A percentile compares a stretch with the other conserved stretches of the same genome.
phyloP scores from a whole-genome alignment of 2,113 vertebrate genomes.

The Halcyon senegalensis region DNA sequence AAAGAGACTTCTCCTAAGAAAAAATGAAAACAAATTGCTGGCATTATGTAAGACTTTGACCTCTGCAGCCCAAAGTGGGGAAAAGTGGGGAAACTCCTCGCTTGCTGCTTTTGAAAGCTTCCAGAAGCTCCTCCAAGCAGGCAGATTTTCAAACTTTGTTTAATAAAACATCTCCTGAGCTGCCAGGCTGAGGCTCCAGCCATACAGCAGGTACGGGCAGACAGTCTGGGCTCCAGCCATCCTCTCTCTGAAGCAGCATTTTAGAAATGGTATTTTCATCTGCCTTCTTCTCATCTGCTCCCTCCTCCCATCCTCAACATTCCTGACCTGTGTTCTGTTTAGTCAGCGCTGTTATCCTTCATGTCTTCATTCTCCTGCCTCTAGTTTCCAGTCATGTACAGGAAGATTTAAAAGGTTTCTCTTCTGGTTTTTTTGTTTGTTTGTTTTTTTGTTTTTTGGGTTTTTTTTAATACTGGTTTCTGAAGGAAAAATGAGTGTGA shows the following conservation, averaged over 20 bases:
- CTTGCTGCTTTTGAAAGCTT: neutral
- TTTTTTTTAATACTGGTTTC: neutral
- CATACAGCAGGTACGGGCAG: neutral
- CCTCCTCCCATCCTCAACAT: neutral
- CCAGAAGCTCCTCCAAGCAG: neutral
- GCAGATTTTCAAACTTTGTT: neutral
- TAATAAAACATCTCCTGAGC: neutral
- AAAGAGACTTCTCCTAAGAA: slow-evolving; percentile 31
- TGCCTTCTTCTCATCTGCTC: neutral
- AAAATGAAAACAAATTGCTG: slow-evolving; percentile 55
- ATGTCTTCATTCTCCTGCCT: neutral
- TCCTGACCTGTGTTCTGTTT: neutral
- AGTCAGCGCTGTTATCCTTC: neutral
- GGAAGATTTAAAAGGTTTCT: neutral
- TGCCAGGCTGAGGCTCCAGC: neutral
- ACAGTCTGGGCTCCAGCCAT: neutral
- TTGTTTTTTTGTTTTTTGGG: neutral
- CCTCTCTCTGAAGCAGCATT: neutral
- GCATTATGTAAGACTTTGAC: slow-evolving; percentile 31
- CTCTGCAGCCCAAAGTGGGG: neutral
- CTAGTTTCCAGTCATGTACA: neutral
- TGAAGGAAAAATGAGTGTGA: neutral
- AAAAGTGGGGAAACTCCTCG: neutral
- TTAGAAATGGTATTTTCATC: neutral
- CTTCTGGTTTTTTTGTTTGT: no score